phyloP scores from a whole-genome alignment of 2,113 vertebrate species.

The Neopipo cinnamomea region DNA sequence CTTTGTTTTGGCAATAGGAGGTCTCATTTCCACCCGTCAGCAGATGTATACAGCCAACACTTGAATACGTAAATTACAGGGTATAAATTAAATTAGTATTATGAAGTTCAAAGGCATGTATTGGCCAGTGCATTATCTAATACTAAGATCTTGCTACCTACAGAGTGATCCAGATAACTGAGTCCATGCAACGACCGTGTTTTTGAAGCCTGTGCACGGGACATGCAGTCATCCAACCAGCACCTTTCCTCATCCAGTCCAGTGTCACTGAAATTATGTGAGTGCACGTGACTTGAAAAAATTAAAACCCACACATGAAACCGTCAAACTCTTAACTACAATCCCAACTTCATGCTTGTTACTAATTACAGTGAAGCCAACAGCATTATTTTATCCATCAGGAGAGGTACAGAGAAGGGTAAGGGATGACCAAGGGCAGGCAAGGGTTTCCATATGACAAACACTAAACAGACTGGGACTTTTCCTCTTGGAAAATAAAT shows the following conservation, averaged over 20 bases:
- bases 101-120: neutral
- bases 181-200: neutral
- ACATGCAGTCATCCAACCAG: neutral
- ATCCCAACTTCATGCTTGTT: neutral
- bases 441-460: neutral
- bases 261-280: neutral
- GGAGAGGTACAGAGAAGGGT: neutral
- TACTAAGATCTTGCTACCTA: neutral
- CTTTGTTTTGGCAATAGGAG: neutral
- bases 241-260: neutral
- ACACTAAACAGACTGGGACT: neutral
- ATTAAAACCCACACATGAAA: neutral
- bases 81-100: neutral
- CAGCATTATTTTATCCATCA: neutral
- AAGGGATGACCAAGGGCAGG: neutral
- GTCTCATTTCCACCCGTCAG: neutral
- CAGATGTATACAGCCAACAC: neutral
- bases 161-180: rapidly evolving
- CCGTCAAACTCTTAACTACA: neutral
- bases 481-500: neutral
- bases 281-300: neutral
- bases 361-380: neutral
- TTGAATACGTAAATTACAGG: neutral
- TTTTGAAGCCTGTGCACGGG: neutral
- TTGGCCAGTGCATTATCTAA: neutral